Conservation (phyloP, 2,888 invertebrate species). For the Pseudolycoriella hygida region DNA sequence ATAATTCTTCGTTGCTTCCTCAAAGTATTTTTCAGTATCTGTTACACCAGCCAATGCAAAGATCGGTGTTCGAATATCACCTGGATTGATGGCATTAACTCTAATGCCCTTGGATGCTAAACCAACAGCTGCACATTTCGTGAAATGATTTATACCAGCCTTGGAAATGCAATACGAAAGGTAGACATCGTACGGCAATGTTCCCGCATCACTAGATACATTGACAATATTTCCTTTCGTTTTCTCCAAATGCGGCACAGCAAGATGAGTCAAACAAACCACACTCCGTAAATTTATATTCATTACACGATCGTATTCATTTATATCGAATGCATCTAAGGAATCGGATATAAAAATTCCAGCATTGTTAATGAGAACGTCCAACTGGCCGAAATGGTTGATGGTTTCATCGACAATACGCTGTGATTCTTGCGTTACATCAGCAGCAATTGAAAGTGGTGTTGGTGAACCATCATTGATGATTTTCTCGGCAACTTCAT, state of each 20-base stretch:
- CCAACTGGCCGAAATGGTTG: conserved; percentile 44
- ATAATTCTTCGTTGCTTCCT: conserved; percentile 73
- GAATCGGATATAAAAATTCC: conserved; percentile 33
- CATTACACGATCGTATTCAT: conserved; percentile 80
- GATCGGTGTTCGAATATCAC: conserved; percentile 72
- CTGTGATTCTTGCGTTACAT: conserved; percentile 33
- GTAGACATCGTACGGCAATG: conserved; percentile 77
- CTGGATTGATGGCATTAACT: conserved; percentile 87
- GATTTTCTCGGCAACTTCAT: conserved; percentile 35
- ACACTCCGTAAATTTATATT: conserved; percentile 73
- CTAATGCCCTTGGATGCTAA: conserved; percentile 55
- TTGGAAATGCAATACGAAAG: conserved; percentile 88
- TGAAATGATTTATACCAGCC: conserved; percentile 87
- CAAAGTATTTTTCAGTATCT: conserved; percentile 54
- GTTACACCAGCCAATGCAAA: conserved; percentile 71
- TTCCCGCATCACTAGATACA: conserved; percentile 48
- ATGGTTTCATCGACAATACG: conserved; percentile 48
- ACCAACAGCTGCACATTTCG: conserved; percentile 80
- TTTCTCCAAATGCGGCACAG: conserved; percentile 68
- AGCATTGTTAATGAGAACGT: conserved; percentile 73
- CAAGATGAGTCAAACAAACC: conserved; percentile 68
- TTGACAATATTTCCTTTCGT: conserved; percentile 59
- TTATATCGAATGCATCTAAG: conserved; percentile 58
- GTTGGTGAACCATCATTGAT: conserved; percentile 18
- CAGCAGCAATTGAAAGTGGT: conserved; percentile 36